Conservation (phyloP, 2,113 vertebrate genomes). For the Bufo gargarizans region DNA sequence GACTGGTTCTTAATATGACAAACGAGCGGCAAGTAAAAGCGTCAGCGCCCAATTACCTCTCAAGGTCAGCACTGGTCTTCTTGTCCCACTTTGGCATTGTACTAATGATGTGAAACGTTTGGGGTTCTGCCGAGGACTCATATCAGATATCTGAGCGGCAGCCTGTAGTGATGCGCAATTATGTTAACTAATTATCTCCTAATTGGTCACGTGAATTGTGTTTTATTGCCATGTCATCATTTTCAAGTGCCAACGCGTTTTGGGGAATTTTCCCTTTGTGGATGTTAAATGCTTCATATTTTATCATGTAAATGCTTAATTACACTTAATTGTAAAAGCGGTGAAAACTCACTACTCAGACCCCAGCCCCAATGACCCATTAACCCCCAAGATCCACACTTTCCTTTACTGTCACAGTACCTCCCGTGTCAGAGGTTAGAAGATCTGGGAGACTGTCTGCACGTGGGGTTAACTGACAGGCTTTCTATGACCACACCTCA, state of each 20-base stretch:
- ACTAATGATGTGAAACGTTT: constrained; percentile 26
- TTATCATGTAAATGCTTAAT: background rate
- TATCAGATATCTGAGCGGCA: background rate
- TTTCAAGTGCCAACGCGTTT: background rate
- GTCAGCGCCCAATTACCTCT: constrained; percentile 37
- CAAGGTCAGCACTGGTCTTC: background rate
- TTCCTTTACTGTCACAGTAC: too few species aligned
- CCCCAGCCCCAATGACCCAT: too few species aligned
- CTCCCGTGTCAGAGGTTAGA: too few species aligned
- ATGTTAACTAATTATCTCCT: constrained; percentile 1
- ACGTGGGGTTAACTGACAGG: too few species aligned
- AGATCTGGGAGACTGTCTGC: too few species aligned
- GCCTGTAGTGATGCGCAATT: constrained; percentile 14
- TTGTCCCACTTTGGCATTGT: background rate
- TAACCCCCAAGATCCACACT: too few species aligned
- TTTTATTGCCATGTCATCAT: background rate
- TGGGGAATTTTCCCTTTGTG: background rate
- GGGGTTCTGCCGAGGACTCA: background rate
- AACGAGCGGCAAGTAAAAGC: background rate
- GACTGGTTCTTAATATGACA: constrained; percentile 31
- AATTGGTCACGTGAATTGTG: background rate
- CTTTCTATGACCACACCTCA: too few species aligned
- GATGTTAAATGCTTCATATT: background rate
- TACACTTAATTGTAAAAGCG: background rate
- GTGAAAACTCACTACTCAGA: too few species aligned